Conservation (phyloP, 2,113 vertebrate genomes). For the Hepsetus odoe region DNA sequence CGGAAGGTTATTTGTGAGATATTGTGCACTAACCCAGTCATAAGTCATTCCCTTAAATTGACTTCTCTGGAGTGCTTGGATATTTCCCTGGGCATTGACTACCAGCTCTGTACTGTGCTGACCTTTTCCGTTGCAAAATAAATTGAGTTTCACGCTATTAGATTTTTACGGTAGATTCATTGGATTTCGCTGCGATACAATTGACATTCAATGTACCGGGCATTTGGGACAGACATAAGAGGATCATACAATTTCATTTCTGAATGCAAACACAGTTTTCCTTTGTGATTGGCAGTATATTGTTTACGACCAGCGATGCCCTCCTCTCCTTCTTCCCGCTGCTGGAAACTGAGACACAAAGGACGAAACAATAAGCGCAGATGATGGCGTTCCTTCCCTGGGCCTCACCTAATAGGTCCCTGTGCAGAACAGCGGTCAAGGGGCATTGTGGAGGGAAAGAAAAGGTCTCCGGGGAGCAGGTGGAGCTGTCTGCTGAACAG, state of each 20-base stretch:
- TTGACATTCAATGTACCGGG: slow-evolving; percentile 36
- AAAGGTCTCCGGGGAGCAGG: slow-evolving; percentile 3
- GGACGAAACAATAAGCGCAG: slow-evolving; percentile 6
- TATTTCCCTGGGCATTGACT: neutral
- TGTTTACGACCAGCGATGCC: slow-evolving; percentile 10
- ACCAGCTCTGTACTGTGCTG: neutral
- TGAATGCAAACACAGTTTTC: neutral
- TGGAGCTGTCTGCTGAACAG: slow-evolving; percentile 4
- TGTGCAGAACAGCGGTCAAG: slow-evolving; percentile 30
- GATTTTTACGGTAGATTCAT: slow-evolving; percentile 9
- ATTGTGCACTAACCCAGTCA: neutral
- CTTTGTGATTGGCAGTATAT: neutral
- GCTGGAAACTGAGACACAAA: slow-evolving; percentile 17
- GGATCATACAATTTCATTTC: slow-evolving; percentile 23
- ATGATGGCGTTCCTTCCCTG: neutral
- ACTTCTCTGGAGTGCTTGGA: slow-evolving; percentile 1
- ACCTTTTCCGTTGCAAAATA: slow-evolving; percentile 40
- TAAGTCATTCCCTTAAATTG: neutral
- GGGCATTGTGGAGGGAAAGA: slow-evolving; percentile 12
- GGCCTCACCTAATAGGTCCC: slow-evolving; percentile 37
- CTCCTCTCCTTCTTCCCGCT: slow-evolving; percentile 1
- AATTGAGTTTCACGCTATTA: slow-evolving; percentile 23
- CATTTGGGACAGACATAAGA: slow-evolving; percentile 11
- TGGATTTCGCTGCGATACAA: slow-evolving; percentile 32
- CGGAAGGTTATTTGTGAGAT: neutral